Conservation (phyloP, 64 coral and sea anemone species). For the Porites lutea region DNA sequence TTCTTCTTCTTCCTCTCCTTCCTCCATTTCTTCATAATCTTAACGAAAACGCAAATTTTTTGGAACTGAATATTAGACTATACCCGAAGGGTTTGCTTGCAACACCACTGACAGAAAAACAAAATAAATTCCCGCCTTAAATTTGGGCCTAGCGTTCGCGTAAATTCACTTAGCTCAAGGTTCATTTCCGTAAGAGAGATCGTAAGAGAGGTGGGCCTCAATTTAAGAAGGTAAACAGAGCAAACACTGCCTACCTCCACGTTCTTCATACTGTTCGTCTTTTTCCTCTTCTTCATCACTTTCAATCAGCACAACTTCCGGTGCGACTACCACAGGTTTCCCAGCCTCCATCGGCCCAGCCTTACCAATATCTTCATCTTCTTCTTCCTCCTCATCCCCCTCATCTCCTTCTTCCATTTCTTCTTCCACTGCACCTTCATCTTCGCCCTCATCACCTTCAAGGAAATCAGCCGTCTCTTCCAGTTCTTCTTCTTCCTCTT, state of each 20-base stretch:
- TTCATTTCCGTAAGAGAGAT: too few relatives aligned
- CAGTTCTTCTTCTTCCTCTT: conserved; percentile 7
- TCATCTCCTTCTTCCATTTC: conserved; percentile 26
- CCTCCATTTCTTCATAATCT: background rate
- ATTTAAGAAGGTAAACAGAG: background rate
- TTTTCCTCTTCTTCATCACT: conserved; percentile 61
- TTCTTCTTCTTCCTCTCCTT: background rate
- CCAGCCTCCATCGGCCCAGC: background rate
- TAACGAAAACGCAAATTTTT: too few relatives aligned
- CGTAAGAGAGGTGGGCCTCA: too few relatives aligned
- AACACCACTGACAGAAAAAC: too few relatives aligned
- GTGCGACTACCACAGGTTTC: background rate
- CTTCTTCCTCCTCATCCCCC: conserved; percentile 41
- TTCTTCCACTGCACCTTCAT: background rate
- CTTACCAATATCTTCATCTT: conserved; percentile 7
- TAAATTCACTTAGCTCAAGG: too few relatives aligned
- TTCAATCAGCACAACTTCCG: conserved; percentile 68
- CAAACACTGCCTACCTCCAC: too few relatives aligned
- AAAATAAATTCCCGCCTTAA: too few relatives aligned
- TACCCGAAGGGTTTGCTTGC: too few relatives aligned
- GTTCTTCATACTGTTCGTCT: conserved; percentile 1
- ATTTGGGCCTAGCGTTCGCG: too few relatives aligned
- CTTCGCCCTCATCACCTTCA: conserved; percentile 16
- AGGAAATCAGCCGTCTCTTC: conserved; percentile 16
- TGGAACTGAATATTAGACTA: too few relatives aligned